Base-by-base conservation (phyloP, 2,113 vertebrate species). In the Ardeotis arabs region DNA sequence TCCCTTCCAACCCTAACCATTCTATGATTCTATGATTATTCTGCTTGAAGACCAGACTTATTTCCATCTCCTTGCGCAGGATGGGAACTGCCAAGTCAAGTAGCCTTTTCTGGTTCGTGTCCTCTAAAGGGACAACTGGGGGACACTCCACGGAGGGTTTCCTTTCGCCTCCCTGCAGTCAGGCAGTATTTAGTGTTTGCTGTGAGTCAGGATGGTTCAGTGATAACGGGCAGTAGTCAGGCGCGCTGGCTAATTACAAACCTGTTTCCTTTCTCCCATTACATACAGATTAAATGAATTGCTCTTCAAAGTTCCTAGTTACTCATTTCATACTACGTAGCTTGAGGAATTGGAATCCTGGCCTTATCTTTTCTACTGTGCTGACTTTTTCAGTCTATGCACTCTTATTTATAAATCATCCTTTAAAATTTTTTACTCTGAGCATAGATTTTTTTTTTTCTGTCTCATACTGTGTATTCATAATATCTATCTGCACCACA, bases 81-180 rank as follows among this genome's bases (percentile, higher is more conserved):
- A 22, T 28, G 55, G 35, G 68, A 68, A 1, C 35, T 73, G 77
- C 59, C 63, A 77, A 39, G 7, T n/a, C 55, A 25, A 62, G 45
- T 4, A 60, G 45, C 25, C 35, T 84, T 84, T 90, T 47, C 59
- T 56, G 10, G 37, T 15, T 5, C 31, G 35, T 70, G 44, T n/a
- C 55, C 68, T 77, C 53, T 28, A 25, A 28, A n/a, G 35, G 24
- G 45, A 18, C 47, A 77, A 1, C 5, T 59, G 47, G 27, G 39
- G 33, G 81, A 6, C 12, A 6, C 28, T 70, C 37, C 15, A 0
- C 4, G 0, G 4, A 20, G 22, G 28, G 25, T 39, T 67, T 56
- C 24, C 77, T 68, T 35, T 63, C 35, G 27, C 39, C 14, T 53
- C 22, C 49, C n/a, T 37, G 1, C 39, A n/a, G 20, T 16, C 37